Conservation (phyloP, 2,888 invertebrate species). For the Zeuzera pyrina region DNA sequence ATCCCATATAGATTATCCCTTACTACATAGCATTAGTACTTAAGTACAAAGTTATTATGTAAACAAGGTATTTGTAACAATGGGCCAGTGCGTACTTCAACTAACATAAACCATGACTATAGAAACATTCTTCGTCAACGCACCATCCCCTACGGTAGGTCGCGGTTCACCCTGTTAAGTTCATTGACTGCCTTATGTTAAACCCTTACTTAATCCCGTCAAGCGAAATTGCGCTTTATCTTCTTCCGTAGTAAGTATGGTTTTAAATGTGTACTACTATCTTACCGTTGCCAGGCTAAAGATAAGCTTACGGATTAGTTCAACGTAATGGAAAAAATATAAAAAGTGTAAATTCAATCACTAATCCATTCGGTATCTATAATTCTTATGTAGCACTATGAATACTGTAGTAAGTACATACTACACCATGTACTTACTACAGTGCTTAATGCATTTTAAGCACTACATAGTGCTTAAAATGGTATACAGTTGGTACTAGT, state of each 20-base stretch:
- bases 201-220: constrained; percentile 26
- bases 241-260: constrained; percentile 8
- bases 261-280: constrained; percentile 20
- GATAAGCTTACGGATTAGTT: constrained; percentile 64
- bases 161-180: constrained; percentile 52
- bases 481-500: too few relatives aligned
- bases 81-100: too few relatives aligned
- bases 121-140: constrained; percentile 5
- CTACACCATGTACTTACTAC: too few relatives aligned
- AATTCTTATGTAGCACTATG: too few relatives aligned
- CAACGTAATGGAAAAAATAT: constrained; percentile 46
- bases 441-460: too few relatives aligned
- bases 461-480: too few relatives aligned
- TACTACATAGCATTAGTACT: too few relatives aligned
- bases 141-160: constrained; percentile 54
- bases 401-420: too few relatives aligned
- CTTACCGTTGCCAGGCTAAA: constrained; percentile 50
- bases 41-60: too few relatives aligned
- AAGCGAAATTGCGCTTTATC: constrained; percentile 9
- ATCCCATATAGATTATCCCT: too few relatives aligned
- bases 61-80: too few relatives aligned
- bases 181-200: constrained; percentile 46
- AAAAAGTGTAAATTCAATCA: constrained; percentile 41
- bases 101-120: not conserved
- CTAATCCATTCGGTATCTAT: too few relatives aligned